Conservation (phyloP, 2,797 vertebrate species). For the Myripristis murdjan region DNA sequence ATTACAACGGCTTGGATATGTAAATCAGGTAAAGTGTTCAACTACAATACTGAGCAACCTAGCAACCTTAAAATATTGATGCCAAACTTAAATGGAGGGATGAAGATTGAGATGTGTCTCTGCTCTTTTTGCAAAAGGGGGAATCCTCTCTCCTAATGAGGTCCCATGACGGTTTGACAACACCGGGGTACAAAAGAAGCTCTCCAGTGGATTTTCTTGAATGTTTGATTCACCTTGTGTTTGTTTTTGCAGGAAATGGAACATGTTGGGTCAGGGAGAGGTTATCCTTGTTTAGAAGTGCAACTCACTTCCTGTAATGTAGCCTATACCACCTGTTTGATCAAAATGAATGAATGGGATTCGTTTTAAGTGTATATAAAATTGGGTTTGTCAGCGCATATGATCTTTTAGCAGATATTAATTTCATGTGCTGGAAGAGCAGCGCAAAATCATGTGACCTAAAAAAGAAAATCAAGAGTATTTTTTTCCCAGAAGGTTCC, state of each 20-base stretch:
- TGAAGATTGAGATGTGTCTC: constrained; percentile 27
- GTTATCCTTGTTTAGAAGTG: constrained; percentile 2
- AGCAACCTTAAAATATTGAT: constrained; percentile 44
- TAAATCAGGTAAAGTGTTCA: constrained; percentile 54
- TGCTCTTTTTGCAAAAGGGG: constrained; percentile 20
- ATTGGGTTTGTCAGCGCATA: no score
- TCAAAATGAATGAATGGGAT: no score
- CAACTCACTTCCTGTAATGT: no score
- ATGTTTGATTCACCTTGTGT: constrained; percentile 40
- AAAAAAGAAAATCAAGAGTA: neutral
- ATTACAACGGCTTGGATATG: constrained; percentile 34
- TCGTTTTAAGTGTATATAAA: no score
- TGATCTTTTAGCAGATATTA: no score
- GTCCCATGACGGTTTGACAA: constrained; percentile 53
- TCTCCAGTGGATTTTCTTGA: constrained; percentile 42
- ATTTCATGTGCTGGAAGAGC: neutral
- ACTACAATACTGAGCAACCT: constrained; percentile 39
- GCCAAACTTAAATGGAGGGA: constrained; percentile 25
- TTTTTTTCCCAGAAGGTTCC: neutral
- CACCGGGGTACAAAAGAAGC: constrained; percentile 34
- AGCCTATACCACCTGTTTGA: no score
- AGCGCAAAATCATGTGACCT: neutral
- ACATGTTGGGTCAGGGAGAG: constrained; percentile 25
- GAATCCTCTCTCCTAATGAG: constrained; percentile 65
- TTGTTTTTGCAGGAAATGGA: constrained; percentile 20